Conservation (phyloP, 2,797 vertebrate species). For the Alfaro cultratus region DNA sequence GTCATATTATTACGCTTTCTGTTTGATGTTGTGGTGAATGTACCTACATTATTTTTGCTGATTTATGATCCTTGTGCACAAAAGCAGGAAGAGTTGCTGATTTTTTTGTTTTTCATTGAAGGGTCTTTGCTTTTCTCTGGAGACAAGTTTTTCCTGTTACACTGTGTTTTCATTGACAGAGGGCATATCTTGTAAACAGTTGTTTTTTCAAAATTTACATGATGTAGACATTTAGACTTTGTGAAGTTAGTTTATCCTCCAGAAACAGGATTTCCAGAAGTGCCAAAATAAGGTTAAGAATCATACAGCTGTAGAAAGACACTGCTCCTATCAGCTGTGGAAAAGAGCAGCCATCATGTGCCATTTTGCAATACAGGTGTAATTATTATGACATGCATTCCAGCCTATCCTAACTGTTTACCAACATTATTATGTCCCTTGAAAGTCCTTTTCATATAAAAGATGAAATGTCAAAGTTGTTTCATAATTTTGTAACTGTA, state of each 20-base stretch:
- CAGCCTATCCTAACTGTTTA: constrained; percentile 54
- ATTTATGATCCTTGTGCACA: constrained; percentile 44
- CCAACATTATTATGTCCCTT: constrained; percentile 31
- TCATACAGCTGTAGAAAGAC: constrained; percentile 24
- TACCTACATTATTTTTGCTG: constrained; percentile 39
- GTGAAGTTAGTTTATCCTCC: constrained; percentile 33
- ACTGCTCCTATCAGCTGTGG: constrained; percentile 57
- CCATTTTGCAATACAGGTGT: constrained; percentile 69
- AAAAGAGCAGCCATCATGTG: constrained; percentile 65
- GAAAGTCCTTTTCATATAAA: constrained; percentile 55
- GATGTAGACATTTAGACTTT: constrained; percentile 19
- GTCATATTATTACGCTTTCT: constrained; percentile 56
- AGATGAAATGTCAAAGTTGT: constrained; percentile 56
- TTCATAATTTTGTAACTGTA: constrained; percentile 68
- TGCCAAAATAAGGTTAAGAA: constrained; percentile 67
- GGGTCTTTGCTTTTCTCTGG: constrained; percentile 27
- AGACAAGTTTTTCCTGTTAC: constrained; percentile 46
- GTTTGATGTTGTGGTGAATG: constrained; percentile 70
- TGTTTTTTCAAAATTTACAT: constrained; percentile 21
- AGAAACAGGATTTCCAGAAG: constrained; percentile 53
- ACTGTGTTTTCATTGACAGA: constrained; percentile 56
- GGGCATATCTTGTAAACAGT: constrained; percentile 35
- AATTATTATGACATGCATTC: constrained; percentile 59
- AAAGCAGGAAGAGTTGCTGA: constrained; percentile 23
- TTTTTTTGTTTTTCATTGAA: constrained; percentile 30